Base-by-base conservation (phyloP, 2,797 vertebrate genomes). In the Dipus sagitta region DNA sequence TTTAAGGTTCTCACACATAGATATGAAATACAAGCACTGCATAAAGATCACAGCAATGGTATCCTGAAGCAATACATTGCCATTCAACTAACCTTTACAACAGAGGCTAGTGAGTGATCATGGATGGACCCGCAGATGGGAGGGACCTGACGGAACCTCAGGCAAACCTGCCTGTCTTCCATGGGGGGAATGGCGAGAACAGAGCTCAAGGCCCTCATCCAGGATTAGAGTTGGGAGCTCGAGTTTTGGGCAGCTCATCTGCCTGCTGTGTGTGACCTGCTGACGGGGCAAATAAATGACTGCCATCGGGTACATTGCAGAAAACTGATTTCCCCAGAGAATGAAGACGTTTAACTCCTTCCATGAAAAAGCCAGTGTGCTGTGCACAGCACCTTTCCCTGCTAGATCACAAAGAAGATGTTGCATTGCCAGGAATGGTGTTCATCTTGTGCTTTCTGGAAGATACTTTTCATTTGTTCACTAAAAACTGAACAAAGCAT, bases 371-470 rank as follows among this genome's bases (percentile, higher is more conserved):
- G 15, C 9, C 3, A 11, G 12, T 4, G 4, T 54, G 18, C 24
- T 68, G 4, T 75, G 74, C 76, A 54, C 42, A 62, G n/a, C 12
- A 26, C n/a, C 5, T n/a, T 62, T 93, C 34, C 47, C 24, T 74
- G 76, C n/a, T 17, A 60, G 34, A 70, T 7, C 6, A 71, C 24
- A 91, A 68, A 86, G 21, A 0, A 76, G 23, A 80, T 20, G 20
- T 14, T 1, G 5, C 6, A 24, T 2, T 26, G 2, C 6, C 12
- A 0, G 9, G 26, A 77, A 9, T 58, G 70, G 3, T 6, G 42
- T 70, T 93, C 28, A 68, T 80, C 28, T 77, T 92, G 23, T 24
- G 54, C 18, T 76, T 94, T 60, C 32, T 80, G 64, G 87, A 30
- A 84, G 32, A 84, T 23, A 2, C 15, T 12, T 54, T 58, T 58